Evolutionary conservation across 2,797 vertebrate genomes (phyloP).

Genomic region (Microctenopoma steveboyesi): DNA sequence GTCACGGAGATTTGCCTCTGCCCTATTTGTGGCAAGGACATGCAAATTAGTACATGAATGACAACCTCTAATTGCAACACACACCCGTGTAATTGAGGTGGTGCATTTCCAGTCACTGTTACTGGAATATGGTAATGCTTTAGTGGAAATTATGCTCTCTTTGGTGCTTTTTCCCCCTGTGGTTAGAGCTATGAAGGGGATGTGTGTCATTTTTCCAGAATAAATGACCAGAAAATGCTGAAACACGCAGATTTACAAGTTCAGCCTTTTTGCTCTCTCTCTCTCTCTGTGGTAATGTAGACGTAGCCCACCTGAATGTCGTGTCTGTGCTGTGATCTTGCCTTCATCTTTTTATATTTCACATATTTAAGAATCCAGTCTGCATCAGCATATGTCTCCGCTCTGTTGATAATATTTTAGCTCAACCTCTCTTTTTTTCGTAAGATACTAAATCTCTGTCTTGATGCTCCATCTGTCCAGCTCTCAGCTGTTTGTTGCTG

Average conservation of each 20-base stretch:
- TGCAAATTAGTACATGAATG: conserved; percentile 43
- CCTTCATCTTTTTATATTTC: not conserved
- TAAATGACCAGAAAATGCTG: not conserved
- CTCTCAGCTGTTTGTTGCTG: conserved; percentile 40
- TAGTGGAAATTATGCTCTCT: conserved; percentile 3
- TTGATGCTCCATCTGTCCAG: conserved; percentile 34
- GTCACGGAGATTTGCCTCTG: conserved; percentile 27
- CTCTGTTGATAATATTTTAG: conserved; percentile 12
- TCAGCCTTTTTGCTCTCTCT: not conserved
- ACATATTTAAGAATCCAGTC: conserved; percentile 13
- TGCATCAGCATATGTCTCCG: not conserved
- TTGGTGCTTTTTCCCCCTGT: not conserved
- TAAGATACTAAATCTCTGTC: conserved; percentile 3
- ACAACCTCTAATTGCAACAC: not conserved
- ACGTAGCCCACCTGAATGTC: not conserved
- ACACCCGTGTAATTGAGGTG: not conserved
- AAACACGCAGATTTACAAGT: not conserved
- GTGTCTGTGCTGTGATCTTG: conserved; percentile 1
- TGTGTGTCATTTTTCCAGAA: not conserved
- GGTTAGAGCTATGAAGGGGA: conserved; percentile 5
- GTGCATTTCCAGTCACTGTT: conserved; percentile 1
- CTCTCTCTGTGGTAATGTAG: not conserved
- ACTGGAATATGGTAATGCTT: conserved; percentile 7
- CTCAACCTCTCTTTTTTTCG: conserved; percentile 8
- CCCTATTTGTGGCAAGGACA: conserved; percentile 25